Evolutionary conservation across 2,797 vertebrate species (phyloP).

Genomic region (Gobionotothen gibberifrons): DNA sequence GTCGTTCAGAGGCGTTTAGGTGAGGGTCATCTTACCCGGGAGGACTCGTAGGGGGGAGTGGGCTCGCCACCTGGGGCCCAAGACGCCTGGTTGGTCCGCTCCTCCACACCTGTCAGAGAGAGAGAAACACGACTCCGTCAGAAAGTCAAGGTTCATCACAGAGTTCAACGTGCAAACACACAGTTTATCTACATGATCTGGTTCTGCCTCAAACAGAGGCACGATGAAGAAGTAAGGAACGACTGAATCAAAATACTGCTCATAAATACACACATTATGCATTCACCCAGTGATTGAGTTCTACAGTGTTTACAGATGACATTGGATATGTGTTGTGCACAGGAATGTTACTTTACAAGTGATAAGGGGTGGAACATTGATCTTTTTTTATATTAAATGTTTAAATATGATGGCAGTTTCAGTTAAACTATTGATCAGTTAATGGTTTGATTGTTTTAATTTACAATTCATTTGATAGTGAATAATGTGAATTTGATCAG

Average conservation of each 20-base stretch:
- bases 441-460: not conserved
- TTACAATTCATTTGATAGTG: not conserved
- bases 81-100: constrained; percentile 90
- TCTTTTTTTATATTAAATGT: not conserved
- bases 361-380: not conserved
- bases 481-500: not conserved
- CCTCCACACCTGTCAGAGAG: constrained; percentile 92
- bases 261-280: not conserved
- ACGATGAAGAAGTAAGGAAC: not conserved
- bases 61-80: constrained; percentile 94
- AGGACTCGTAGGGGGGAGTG: constrained; percentile 94
- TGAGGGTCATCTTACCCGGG: constrained; percentile 90
- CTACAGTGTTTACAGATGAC: not conserved
- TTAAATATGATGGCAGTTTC: not conserved
- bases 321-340: not conserved
- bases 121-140: constrained; percentile 77
- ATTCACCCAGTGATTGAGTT: not conserved
- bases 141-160: constrained; percentile 47
- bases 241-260: not conserved
- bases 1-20: constrained; percentile 59
- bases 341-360: not conserved
- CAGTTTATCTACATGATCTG: constrained; percentile 5
- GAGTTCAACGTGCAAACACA: constrained; percentile 22
- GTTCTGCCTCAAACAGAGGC: not conserved
- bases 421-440: not conserved